A percentile compares a stretch with the other conserved stretches of the same genome.
Conservation (phyloP, 2,888 invertebrate species). For the Itoplectis maculator region DNA sequence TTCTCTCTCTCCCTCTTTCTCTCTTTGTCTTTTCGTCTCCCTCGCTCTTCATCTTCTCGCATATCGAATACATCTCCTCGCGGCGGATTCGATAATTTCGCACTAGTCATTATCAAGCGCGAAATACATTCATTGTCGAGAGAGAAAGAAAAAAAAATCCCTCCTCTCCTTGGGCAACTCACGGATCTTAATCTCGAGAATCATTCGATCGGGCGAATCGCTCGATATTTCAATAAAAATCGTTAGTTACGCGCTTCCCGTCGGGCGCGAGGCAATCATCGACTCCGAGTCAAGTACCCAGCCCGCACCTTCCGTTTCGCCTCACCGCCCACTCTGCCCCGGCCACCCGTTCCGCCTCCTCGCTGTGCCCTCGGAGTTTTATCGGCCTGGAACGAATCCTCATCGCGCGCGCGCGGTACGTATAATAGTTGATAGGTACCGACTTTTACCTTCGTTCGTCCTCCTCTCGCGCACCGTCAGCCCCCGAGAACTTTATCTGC, state of each 20-base stretch:
- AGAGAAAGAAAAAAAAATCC: not conserved
- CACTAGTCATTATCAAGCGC: constrained; percentile 31
- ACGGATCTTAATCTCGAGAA: constrained; percentile 30
- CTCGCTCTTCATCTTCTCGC: no score
- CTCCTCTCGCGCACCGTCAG: constrained; percentile 21
- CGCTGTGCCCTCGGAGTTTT: constrained; percentile 31
- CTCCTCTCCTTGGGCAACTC: constrained; percentile 1
- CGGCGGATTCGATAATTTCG: constrained; percentile 25
- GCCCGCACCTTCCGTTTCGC: not conserved
- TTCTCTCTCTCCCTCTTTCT: no score
- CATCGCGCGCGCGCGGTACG: constrained; percentile 40
- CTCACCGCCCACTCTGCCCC: no score
- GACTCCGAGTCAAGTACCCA: constrained; percentile 19
- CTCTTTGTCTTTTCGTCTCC: no score
- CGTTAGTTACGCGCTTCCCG: constrained; percentile 36
- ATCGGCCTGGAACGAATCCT: constrained; percentile 56
- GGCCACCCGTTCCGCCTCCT: not conserved
- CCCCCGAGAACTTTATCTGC: constrained; percentile 48
- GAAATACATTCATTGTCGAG: constrained; percentile 26
- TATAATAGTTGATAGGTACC: constrained; percentile 41
- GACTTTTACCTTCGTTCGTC: constrained; percentile 46
- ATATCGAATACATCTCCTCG: not conserved
- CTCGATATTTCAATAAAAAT: constrained; percentile 57
- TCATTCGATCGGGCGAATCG: constrained; percentile 34
- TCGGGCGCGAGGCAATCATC: constrained; percentile 49